Conservation (phyloP, 2,888 invertebrate species). For the Zaprionus bogoriensis region DNA sequence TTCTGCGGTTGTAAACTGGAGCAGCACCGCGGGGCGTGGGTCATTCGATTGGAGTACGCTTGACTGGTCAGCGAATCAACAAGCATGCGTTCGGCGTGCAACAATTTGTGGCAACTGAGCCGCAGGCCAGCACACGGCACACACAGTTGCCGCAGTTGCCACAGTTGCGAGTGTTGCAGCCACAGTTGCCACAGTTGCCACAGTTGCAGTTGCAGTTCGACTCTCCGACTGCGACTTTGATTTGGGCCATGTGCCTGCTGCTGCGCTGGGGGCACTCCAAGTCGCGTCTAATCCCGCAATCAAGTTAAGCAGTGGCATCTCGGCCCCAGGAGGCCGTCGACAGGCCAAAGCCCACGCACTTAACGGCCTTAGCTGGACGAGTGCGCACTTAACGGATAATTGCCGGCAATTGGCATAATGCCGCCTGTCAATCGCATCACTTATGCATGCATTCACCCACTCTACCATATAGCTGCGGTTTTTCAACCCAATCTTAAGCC, state of each 20-base stretch:
- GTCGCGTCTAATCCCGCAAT: slow-evolving; percentile 25
- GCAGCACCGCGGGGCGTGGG: slow-evolving; percentile 18
- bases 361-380: slow-evolving; percentile 8
- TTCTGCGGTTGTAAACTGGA: slow-evolving; percentile 29
- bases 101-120: slow-evolving; percentile 65
- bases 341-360: slow-evolving; percentile 35
- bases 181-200: neutral
- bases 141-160: slow-evolving; percentile 20
- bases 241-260: neutral
- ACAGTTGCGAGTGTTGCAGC: slow-evolving; percentile 12
- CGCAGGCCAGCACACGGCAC: slow-evolving; percentile 43
- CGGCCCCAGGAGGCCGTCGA: slow-evolving; percentile 21
- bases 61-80: slow-evolving; percentile 38
- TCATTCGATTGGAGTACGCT: slow-evolving; percentile 31
- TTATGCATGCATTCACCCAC: slow-evolving; percentile 27
- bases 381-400: slow-evolving; percentile 42
- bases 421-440: slow-evolving; percentile 40
- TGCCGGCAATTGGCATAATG: slow-evolving; percentile 50
- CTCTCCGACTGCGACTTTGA: neutral
- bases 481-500: slow-evolving; percentile 23
- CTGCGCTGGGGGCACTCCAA: too few relatives aligned
- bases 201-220: neutral
- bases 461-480: slow-evolving; percentile 29
- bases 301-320: slow-evolving; percentile 28
- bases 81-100: slow-evolving; percentile 41